Evolutionary conservation across 2,113 vertebrate genomes (phyloP).

Genomic region (Dasypus novemcinctus): DNA sequence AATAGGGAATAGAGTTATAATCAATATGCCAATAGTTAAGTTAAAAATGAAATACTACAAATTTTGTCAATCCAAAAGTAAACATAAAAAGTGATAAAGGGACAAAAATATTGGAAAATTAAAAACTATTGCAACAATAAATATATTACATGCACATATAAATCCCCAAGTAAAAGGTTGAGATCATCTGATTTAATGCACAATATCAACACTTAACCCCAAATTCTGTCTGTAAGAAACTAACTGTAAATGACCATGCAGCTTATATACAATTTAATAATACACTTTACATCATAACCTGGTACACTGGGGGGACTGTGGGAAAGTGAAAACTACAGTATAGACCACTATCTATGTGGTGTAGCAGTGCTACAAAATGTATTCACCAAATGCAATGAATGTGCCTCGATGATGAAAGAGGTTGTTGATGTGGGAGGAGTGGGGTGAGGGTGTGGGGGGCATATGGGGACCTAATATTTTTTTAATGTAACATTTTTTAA

Average conservation of each 20-base stretch:
- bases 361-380: no score
- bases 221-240: background rate
- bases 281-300: no score
- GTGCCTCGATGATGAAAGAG: no score
- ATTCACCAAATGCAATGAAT: no score
- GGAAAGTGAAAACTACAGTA: no score
- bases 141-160: background rate
- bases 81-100: background rate
- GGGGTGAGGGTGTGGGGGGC: no score
- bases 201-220: background rate
- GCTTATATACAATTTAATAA: background rate
- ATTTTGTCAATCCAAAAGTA: background rate
- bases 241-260: background rate
- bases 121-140: background rate
- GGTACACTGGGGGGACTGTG: no score
- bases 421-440: no score
- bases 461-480: no score
- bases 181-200: background rate
- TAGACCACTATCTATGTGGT: no score
- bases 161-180: background rate
- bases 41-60: background rate
- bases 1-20: background rate
- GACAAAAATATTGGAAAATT: background rate
- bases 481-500: no score
- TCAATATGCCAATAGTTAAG: background rate